Conservation (phyloP, 35 echinoderm and acorn worm genomes). For the Amphiura filiformis region DNA sequence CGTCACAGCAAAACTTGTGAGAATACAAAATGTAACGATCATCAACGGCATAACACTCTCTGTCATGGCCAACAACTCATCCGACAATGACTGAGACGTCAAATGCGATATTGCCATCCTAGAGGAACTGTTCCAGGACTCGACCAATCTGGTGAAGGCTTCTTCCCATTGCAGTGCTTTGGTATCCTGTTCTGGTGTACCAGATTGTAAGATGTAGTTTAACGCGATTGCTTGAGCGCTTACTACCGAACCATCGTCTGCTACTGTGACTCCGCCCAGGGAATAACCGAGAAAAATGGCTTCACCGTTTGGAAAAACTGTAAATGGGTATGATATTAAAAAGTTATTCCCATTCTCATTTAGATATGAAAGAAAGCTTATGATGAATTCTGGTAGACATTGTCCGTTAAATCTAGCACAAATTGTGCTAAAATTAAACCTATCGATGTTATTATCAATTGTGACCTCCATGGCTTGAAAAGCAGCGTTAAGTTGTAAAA, state of each 20-base stretch:
- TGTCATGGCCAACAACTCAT: constrained; percentile 53
- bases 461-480: constrained; percentile 19
- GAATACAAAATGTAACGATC: constrained; percentile 30
- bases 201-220: constrained; percentile 20
- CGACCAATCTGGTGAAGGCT: constrained; percentile 15
- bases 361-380: background rate
- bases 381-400: background rate
- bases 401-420: background rate
- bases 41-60: constrained; percentile 51
- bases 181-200: constrained; percentile 8
- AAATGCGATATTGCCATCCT: background rate
- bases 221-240: constrained; percentile 37
- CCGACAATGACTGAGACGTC: constrained; percentile 50
- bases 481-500: constrained; percentile 39
- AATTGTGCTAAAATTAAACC: background rate
- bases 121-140: background rate
- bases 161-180: constrained; percentile 61
- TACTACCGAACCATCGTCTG: constrained; percentile 20
- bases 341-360: background rate
- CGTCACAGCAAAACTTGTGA: constrained; percentile 52
- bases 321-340: background rate
- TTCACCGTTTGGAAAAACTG: background rate
- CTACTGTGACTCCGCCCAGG: constrained; percentile 15
- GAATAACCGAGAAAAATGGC: constrained; percentile 7
- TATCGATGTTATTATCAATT: background rate